A percentile compares a stretch with the other conserved stretches of the same genome.
phyloP scores from a whole-genome alignment of 2,113 vertebrate genomes.

The Orientallactaga bullata region DNA sequence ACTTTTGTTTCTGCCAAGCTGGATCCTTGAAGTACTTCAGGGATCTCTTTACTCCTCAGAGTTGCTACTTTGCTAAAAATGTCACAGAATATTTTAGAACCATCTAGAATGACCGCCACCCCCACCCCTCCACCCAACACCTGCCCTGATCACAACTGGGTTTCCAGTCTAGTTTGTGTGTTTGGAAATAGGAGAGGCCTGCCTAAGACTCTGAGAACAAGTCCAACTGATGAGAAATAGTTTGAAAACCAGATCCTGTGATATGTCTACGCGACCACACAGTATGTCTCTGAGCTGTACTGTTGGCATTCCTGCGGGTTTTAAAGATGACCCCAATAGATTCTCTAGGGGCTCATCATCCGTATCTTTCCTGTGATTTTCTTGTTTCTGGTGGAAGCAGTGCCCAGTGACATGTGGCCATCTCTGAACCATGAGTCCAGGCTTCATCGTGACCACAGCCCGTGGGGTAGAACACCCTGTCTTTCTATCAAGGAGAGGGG shows the following conservation, averaged over 20 bases:
- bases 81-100: neutral
- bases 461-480: neutral
- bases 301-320: too few species aligned
- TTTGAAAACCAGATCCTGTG: neutral
- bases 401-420: too few species aligned
- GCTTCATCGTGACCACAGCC: neutral
- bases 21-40: neutral
- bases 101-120: neutral
- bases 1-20: neutral
- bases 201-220: neutral
- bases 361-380: fast-evolving
- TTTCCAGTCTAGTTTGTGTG: too few species aligned
- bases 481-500: too few species aligned
- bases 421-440: too few species aligned
- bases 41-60: neutral
- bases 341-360: fast-evolving
- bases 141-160: neutral
- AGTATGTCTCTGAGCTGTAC: neutral
- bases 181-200: neutral
- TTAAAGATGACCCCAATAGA: too few species aligned
- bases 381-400: neutral
- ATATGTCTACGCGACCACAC: fast-evolving
- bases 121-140: too few species aligned
- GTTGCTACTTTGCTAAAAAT: neutral
- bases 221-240: too few species aligned